A percentile compares a stretch with the other conserved stretches of the same genome.
Conservation (phyloP, 2,113 vertebrate species). For the Odontophorus gujanensis region DNA sequence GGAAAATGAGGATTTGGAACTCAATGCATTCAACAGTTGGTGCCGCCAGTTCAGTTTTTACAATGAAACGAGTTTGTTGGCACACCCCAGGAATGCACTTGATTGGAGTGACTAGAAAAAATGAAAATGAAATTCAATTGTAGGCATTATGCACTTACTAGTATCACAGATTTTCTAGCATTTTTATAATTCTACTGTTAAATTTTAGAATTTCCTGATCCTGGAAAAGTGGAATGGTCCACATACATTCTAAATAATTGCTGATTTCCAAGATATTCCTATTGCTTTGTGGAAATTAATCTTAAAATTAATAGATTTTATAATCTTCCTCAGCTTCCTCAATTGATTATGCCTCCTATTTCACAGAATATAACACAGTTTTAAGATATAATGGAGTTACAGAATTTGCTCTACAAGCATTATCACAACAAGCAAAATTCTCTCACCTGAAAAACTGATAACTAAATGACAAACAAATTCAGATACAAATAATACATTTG, state of each 20-base stretch:
- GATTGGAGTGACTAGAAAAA: not conserved
- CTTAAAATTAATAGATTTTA: not conserved
- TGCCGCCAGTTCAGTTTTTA: not conserved
- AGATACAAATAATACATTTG: not conserved
- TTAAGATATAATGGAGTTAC: not conserved
- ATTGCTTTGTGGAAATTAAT: not conserved
- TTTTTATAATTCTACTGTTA: not conserved
- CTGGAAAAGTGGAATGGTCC: not conserved
- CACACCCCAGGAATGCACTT: not conserved
- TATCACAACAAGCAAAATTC: not conserved
- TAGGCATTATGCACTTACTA: not conserved
- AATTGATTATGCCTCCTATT: not conserved
- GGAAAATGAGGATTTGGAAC: not conserved
- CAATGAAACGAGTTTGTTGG: not conserved
- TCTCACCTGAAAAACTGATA: not conserved
- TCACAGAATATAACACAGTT: not conserved
- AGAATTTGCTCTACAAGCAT: not conserved
- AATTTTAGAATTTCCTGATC: not conserved
- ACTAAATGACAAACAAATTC: not conserved
- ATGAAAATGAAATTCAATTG: not conserved
- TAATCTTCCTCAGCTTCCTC: not conserved
- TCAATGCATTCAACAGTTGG: not conserved
- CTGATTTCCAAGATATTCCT: not conserved
- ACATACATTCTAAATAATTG: not conserved
- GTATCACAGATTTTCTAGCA: not conserved